Base-by-base conservation (phyloP, 2,797 vertebrate genomes). In the Melanotaenia pygmaea region DNA sequence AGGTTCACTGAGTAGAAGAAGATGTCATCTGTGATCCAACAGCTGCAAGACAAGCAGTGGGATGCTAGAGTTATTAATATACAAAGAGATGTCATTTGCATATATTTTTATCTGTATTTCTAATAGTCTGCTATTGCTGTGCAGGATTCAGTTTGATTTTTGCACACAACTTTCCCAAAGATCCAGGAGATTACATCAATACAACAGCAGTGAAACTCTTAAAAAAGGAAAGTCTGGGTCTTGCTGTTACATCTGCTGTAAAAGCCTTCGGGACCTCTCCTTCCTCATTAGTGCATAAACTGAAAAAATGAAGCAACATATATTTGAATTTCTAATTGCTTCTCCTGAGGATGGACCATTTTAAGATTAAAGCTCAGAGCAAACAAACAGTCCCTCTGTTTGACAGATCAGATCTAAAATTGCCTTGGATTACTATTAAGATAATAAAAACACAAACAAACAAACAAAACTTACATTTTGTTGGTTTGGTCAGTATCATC, bases 21-120 rank as follows among this genome's bases (percentile, higher is more conserved):
- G 0, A 1, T 0, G 0, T 0, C 1, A 3, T 84, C 85, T 47
- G 7, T 86, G 67, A 96, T 90, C 96, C 95, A 96, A 88, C 96
- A 97, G 47, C 96, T 96, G 93, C 45, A 61, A 61, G 37, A 72
- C 32, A 74, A 9, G 32, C 3, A 37, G n/a, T 34, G 37, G 45
- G 60, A 12, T 24, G 12, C 30, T 3, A 70, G 34, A 14, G n/a
- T 35, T 20, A 30, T 34, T 9, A 24, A 16, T 3, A 40, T 40
- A 11, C 37, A 38, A 12, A 38, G 37, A 38, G 11, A 38, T 38
- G 37, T 38, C 2, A 38, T 38, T 11, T 12, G 4, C 38, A 12
- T 16, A 40, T 40, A 11, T 14, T 40, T 40, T 40, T 40, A 40
- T 4, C 14, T 14, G 13, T 16, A 40, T 4, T 40, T 40, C 4